phyloP scores from a whole-genome alignment of 1,140 invertebrate species.

The Diachasmimorpha longicaudata region DNA sequence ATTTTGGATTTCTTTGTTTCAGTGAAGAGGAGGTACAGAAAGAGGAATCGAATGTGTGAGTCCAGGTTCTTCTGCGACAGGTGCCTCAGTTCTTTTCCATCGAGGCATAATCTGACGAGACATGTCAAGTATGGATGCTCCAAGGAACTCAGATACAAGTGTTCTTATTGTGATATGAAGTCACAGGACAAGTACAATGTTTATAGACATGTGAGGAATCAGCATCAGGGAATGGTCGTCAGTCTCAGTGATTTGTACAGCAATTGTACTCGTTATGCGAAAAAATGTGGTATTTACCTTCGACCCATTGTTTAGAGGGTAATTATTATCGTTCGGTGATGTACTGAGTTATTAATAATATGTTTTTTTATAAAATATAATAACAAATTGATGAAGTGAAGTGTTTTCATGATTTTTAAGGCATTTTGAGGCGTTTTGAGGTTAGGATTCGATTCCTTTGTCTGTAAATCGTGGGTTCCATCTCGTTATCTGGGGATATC shows the following conservation, averaged over 20 bases:
- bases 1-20: background rate
- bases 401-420: too few species aligned
- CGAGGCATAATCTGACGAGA: background rate
- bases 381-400: too few species aligned
- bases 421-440: too few species aligned
- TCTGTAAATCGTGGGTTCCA: too few species aligned
- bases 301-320: background rate
- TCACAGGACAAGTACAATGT: conserved; percentile 37
- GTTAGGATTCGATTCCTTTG: too few species aligned
- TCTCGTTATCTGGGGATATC: too few species aligned
- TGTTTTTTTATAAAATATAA: background rate
- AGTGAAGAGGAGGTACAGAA: background rate
- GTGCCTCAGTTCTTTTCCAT: background rate
- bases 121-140: background rate
- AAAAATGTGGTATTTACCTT: background rate
- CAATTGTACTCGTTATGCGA: background rate
- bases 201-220: conserved; percentile 28
- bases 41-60: background rate
- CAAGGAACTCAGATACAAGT: conserved; percentile 37
- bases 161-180: conserved; percentile 37
- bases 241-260: background rate
- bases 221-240: background rate
- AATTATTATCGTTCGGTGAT: background rate
- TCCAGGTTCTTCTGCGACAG: background rate
- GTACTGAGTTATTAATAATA: background rate